Evolutionary conservation across 2,113 vertebrate species (phyloP).

Genomic region (Nyctereutes procyonoides): DNA sequence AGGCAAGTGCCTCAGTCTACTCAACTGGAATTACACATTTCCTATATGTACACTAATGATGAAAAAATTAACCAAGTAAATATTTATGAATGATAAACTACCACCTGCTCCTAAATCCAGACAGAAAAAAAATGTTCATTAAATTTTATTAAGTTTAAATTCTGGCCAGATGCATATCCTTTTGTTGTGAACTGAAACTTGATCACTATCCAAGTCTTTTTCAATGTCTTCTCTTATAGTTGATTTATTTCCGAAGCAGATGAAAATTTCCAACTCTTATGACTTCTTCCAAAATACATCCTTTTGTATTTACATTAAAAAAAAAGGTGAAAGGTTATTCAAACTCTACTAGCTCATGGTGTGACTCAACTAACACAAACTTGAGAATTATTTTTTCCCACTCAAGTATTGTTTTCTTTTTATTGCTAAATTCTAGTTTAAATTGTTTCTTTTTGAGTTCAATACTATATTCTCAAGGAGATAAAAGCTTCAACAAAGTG

Average conservation of each 20-base stretch:
- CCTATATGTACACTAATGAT: neutral
- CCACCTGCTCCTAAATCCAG: neutral
- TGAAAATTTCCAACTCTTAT: constrained; percentile 33
- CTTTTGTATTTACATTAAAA: constrained; percentile 9
- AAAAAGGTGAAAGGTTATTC: neutral
- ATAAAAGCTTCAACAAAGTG: neutral
- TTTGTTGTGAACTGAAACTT: constrained; percentile 51
- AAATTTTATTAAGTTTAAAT: constrained; percentile 58
- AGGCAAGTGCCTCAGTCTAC: neutral
- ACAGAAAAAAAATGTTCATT: neutral
- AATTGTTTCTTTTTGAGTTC: constrained; percentile 19
- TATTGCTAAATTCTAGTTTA: neutral
- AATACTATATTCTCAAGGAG: neutral
- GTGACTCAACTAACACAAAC: neutral
- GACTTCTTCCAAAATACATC: constrained; percentile 11
- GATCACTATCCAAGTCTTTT: constrained; percentile 35
- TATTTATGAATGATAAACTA: constrained; percentile 30
- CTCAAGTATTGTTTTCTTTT: neutral
- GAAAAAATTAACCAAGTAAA: constrained; percentile 8
- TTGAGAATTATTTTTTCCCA: neutral
- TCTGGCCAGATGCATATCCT: constrained; percentile 6
- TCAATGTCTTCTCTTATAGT: neutral
- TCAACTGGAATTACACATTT: neutral
- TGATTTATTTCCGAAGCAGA: constrained; percentile 58
- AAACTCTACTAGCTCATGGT: neutral